A percentile compares a stretch with the other conserved stretches of the same genome.
Evolutionary conservation across 1,140 invertebrate genomes (phyloP).

Genomic region (Daktulosphaira vitifoliae): DNA sequence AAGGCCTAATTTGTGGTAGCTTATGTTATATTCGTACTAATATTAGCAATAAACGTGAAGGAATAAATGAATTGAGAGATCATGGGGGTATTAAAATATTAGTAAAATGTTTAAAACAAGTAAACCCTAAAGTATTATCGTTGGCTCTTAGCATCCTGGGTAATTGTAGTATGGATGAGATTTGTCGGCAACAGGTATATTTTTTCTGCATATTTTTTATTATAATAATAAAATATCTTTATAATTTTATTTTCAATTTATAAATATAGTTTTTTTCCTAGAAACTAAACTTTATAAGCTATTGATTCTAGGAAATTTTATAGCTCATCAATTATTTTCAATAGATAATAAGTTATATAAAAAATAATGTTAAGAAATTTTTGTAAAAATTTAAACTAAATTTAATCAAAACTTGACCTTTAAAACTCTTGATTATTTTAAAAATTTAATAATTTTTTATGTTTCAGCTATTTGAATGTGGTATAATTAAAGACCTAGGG

Average conservation of each 20-base stretch:
- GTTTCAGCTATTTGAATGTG: constrained; percentile 35
- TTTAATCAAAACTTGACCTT: too few relatives aligned
- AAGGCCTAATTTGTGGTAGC: constrained; percentile 19
- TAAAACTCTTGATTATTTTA: too few relatives aligned
- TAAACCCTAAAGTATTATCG: constrained; percentile 38
- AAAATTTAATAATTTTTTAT: too few relatives aligned
- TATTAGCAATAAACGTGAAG: constrained; percentile 35
- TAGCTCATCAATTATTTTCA: too few relatives aligned
- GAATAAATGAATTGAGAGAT: constrained; percentile 34
- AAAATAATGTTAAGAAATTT: too few relatives aligned
- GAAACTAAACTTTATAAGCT: too few relatives aligned
- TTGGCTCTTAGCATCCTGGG: constrained; percentile 38
- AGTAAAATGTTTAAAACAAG: constrained; percentile 36
- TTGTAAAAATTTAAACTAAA: too few relatives aligned
- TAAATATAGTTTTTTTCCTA: too few relatives aligned
- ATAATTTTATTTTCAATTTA: constrained; percentile 1
- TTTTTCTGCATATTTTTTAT: too few relatives aligned
- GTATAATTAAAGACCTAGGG: constrained; percentile 34
- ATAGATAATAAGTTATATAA: too few relatives aligned
- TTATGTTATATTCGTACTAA: constrained; percentile 36
- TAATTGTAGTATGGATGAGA: constrained; percentile 37
- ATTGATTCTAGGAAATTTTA: too few relatives aligned
- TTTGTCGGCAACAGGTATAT: constrained; percentile 37
- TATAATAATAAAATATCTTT: too few relatives aligned
- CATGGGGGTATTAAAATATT: constrained; percentile 36